These are phyloP conservation scores for Hemitrygon akajei DNA, from an alignment of 2,797 vertebrate genomes.

Conservation along the genomic window DNA sequence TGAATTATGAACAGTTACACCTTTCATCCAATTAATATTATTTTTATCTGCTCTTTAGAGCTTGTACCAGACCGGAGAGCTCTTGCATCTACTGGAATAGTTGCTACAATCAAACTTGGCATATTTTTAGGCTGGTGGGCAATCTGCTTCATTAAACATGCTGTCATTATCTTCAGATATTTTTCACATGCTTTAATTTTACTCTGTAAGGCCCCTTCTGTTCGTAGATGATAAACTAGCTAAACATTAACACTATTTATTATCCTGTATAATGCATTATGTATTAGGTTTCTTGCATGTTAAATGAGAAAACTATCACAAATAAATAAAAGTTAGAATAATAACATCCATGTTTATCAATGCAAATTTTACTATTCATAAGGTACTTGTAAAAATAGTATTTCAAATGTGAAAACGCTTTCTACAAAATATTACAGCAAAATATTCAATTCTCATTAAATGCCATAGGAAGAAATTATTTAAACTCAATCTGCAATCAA, in stretches of 20 bases:
- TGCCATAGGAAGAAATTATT: no score
- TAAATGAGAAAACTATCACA: constrained; percentile 4
- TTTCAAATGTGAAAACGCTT: neutral
- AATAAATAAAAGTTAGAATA: neutral
- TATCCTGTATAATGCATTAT: neutral
- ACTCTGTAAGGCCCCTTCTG: constrained; percentile 18
- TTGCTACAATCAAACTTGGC: neutral
- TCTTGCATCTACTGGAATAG: neutral
- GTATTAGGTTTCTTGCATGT: neutral
- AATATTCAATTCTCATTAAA: neutral
- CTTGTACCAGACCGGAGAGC: neutral
- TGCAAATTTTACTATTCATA: neutral
- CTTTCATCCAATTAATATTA: neutral
- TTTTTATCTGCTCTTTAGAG: neutral
- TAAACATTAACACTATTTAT: constrained; percentile 8
- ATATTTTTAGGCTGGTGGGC: constrained; percentile 15
- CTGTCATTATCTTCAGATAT: neutral
- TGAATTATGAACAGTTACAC: neutral
- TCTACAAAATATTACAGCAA: neutral
- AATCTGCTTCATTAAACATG: constrained; percentile 9
- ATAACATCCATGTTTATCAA: neutral
- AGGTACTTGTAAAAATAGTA: neutral
- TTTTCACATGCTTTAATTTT: neutral
- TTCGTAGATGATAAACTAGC: neutral
- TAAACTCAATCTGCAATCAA: neutral